Base-by-base conservation (phyloP, 2,113 vertebrate species). In the Brachyistius frenatus region DNA sequence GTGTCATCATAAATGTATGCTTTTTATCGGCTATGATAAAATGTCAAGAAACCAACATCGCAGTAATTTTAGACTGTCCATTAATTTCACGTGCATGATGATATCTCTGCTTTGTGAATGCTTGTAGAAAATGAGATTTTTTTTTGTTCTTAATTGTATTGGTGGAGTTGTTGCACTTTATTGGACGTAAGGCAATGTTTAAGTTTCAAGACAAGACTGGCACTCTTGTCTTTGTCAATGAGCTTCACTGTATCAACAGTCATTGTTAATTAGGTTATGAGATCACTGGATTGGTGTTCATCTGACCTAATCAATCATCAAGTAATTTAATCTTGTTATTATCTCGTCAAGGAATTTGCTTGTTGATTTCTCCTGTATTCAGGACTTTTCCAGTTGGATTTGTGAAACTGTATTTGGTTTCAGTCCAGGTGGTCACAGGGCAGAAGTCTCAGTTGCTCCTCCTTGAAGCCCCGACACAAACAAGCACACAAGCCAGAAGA, bases 111-210 rank as follows among this genome's bases (percentile, higher is more conserved):
- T 73, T 30, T 76, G 15, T 80, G 30, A 70, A 81, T 76, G 30
- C 31, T 33, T 49, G 36, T 79, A 52, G 73, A 46, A 70, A 73
- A 81, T 61, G 58, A 58, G 37, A 72, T 54, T 13, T 73, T n/a
- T 73, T n/a, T 69, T 68, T 71, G 23, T 63, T 75, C 23, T 64
- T 60, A 31, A 70, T 64, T 67, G 35, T 5, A 63, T 39, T 16
- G 44, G 49, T 87, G 55, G 54, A 37, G 56, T 56, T 31, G n/a
- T 86, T 73, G 91, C 92, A 92, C 89, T 93, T 90, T 84, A 87
- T 84, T 15, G 80, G 8, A 9, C 81, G 30, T 60, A 60, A 80
- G 11, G 71, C 72, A 88, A 69, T 81, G 55, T 83, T 73, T 86
- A 13, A 63, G 1, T 86, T 76, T 81, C 32, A 68, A 47, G n/a